Conservation (phyloP, 2,888 invertebrate species). For the Microctonus aethiopoides region DNA sequence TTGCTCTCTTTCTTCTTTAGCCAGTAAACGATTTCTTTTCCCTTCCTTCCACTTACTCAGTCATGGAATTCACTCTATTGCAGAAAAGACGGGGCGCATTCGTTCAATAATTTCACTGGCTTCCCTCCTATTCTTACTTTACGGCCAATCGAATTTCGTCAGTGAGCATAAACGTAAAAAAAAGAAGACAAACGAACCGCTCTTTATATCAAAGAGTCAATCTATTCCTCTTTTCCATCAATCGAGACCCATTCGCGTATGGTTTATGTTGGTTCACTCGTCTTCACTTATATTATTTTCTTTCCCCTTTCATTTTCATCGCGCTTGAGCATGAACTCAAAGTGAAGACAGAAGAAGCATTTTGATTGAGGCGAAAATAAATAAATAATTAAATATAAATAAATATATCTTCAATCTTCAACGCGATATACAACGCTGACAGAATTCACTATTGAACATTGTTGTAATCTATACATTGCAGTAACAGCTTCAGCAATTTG, state of each 20-base stretch:
- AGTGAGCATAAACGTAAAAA: neutral
- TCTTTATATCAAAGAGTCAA: conserved; percentile 1
- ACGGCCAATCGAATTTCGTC: conserved; percentile 10
- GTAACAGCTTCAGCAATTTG: conserved; percentile 40
- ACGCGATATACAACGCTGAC: too few relatives aligned
- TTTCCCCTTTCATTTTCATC: conserved; percentile 24
- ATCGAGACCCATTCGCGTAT: conserved; percentile 4
- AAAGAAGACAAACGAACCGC: neutral
- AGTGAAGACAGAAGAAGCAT: neutral
- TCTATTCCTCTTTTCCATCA: neutral
- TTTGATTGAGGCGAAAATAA: neutral
- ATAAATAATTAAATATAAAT: conserved; percentile 1
- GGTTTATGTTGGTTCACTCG: neutral
- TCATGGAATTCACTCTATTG: neutral
- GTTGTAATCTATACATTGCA: conserved; percentile 49
- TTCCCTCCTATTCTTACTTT: neutral
- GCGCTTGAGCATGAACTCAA: neutral
- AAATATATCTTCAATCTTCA: too few relatives aligned
- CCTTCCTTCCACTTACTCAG: neutral
- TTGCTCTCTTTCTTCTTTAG: neutral
- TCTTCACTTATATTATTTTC: neutral
- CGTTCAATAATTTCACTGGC: neutral
- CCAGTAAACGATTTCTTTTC: neutral
- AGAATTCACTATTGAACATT: conserved; percentile 24
- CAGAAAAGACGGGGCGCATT: neutral